Evolutionary conservation across 2,888 invertebrate species (phyloP), one percentile per base, ranked within the genome.

Genomic region (Amitus sp.): DNA sequence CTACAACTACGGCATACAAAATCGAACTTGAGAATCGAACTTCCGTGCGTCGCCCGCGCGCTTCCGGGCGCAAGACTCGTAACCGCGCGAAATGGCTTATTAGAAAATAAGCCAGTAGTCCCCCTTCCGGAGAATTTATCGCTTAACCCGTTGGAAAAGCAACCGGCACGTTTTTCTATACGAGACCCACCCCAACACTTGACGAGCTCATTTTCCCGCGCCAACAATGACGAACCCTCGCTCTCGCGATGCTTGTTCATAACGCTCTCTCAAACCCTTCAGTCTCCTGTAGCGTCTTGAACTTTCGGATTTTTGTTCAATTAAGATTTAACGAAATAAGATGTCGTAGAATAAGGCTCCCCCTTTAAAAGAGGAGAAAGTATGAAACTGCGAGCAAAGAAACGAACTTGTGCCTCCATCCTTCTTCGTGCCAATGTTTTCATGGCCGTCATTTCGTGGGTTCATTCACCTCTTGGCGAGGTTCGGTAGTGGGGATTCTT

Each of bases 371-470:
- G n/a, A n/a, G n/a, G n/a, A n/a, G n/a, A n/a, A n/a, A n/a, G n/a
- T n/a, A n/a, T n/a, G n/a, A n/a, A n/a, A n/a, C n/a, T n/a, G n/a
- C n/a, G n/a, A n/a, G n/a, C n/a, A n/a, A n/a, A n/a, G n/a, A n/a
- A n/a, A n/a, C n/a, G n/a, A n/a, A n/a, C 73, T 73, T 70, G 73
- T 71, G 70, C 69, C 71, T 74, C 76, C 74, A 76, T 79, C 74
- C 77, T 78, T n/a, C n/a, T n/a, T 76, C 76, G 76, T 74, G 71
- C 68, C 73, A 77, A 79, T 80, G 82, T 82, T 82, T 82, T 82
- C 82, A 82, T 82, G 82, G 82, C 81, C 82, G 82, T 82, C 81
- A 82, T 82, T 82, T 82, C 79, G 82, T 82, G 77, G 80, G 82
- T 82, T 82, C 81, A 75, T 82, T 82, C 82, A 82, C 82, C 82